Conservation (phyloP, 2,113 vertebrate genomes). For the Setophaga petechia region DNA sequence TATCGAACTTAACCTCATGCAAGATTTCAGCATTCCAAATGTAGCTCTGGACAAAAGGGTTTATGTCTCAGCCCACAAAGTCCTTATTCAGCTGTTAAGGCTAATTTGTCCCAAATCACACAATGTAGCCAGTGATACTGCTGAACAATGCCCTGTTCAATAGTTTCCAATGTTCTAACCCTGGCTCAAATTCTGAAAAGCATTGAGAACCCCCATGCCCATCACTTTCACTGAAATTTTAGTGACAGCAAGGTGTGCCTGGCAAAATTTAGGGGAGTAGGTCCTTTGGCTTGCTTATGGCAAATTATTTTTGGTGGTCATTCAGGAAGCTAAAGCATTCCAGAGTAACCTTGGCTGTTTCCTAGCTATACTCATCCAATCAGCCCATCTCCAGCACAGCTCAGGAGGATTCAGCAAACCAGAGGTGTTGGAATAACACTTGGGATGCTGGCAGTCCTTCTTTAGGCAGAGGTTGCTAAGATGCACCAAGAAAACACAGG, state of each 20-base stretch:
- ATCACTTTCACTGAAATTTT: neutral
- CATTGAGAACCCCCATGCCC: neutral
- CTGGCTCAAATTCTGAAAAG: constrained; percentile 12
- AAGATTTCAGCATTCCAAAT: constrained; percentile 72
- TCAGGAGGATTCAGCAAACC: neutral
- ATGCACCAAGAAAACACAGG: constrained; percentile 15
- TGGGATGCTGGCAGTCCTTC: neutral
- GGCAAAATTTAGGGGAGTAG: neutral
- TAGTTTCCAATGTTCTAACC: constrained; percentile 67
- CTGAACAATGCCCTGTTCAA: constrained; percentile 73
- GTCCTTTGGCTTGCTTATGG: neutral
- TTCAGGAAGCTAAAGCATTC: neutral
- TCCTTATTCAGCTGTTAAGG: constrained; percentile 75
- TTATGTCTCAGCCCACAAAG: constrained; percentile 73
- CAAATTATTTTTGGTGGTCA: neutral
- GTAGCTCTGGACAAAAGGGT: constrained; percentile 72
- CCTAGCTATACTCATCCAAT: neutral
- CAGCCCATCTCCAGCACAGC: neutral
- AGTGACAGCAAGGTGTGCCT: neutral
- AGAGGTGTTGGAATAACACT: constrained; percentile 13
- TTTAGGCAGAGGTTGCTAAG: constrained; percentile 23
- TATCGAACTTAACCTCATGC: constrained; percentile 70
- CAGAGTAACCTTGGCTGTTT: neutral
- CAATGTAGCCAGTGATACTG: constrained; percentile 75
- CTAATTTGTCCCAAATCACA: constrained; percentile 76